phyloP scores from a whole-genome alignment of 1,140 invertebrate species.

The Aphis craccivora region DNA sequence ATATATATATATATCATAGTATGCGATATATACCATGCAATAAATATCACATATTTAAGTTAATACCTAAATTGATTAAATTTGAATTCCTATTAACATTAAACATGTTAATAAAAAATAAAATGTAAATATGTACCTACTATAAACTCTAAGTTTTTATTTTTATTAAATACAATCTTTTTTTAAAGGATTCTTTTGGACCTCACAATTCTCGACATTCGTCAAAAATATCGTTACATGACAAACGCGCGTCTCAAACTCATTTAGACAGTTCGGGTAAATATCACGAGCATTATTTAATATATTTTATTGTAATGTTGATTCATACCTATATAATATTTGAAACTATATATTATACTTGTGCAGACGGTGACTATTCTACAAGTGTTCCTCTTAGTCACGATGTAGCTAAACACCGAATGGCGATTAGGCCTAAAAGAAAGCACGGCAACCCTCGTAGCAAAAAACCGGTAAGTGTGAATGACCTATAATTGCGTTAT shows the following conservation, averaged over 20 bases:
- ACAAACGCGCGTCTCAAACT: slow-evolving; percentile 62
- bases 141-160: background rate
- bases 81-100: background rate
- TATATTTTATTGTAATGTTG: background rate
- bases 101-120: background rate
- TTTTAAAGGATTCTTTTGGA: slow-evolving; percentile 65
- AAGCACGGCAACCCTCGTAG: slow-evolving; percentile 75
- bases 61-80: background rate
- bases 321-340: background rate
- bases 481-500: background rate
- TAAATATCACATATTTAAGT: background rate
- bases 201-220: slow-evolving; percentile 65
- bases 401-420: slow-evolving; percentile 79
- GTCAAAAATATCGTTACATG: slow-evolving; percentile 66
- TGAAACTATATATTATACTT: background rate
- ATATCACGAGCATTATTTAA: background rate
- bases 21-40: too few species aligned
- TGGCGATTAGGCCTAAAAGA: slow-evolving; percentile 76
- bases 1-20: too few species aligned
- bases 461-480: slow-evolving; percentile 57
- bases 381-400: slow-evolving; percentile 71
- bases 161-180: background rate
- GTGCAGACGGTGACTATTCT: slow-evolving; percentile 43
- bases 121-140: background rate
- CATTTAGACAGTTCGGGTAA: slow-evolving; percentile 55